phyloP scores from a whole-genome alignment of 2,888 invertebrate species.

The Drosophila yooni region DNA sequence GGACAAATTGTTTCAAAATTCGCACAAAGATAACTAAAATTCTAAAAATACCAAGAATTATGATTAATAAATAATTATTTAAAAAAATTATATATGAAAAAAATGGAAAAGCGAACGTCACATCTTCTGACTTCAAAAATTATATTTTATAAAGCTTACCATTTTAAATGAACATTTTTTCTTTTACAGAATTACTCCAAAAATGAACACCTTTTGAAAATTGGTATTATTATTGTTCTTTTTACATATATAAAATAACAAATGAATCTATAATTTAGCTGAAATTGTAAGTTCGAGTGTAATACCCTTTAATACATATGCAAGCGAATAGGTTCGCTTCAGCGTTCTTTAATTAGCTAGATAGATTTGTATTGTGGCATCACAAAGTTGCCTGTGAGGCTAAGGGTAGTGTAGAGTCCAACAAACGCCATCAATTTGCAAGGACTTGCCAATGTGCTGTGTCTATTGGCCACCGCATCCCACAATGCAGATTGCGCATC shows the following conservation, averaged over 20 bases:
- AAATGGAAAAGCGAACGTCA: background rate
- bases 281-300: background rate
- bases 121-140: background rate
- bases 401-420: slow-evolving; percentile 57
- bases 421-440: slow-evolving; percentile 72
- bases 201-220: background rate
- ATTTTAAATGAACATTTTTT: background rate
- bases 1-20: too few species aligned
- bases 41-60: background rate
- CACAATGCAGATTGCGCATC: slow-evolving; percentile 48
- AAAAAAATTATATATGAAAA: background rate
- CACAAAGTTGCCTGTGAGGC: slow-evolving; percentile 23
- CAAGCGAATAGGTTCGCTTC: background rate
- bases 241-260: background rate
- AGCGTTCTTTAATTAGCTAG: slow-evolving; percentile 19
- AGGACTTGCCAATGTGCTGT: slow-evolving; percentile 27
- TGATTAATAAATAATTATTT: background rate
- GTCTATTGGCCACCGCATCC: slow-evolving; percentile 45
- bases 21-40: too few species aligned
- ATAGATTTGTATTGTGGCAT: slow-evolving; percentile 16
- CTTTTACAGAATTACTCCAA: background rate
- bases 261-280: background rate
- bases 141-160: background rate
- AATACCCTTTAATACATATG: background rate
- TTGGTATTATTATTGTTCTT: background rate